Evolutionary conservation across 2,113 vertebrate species (phyloP).

Genomic region (Tylochromis polylepis): DNA sequence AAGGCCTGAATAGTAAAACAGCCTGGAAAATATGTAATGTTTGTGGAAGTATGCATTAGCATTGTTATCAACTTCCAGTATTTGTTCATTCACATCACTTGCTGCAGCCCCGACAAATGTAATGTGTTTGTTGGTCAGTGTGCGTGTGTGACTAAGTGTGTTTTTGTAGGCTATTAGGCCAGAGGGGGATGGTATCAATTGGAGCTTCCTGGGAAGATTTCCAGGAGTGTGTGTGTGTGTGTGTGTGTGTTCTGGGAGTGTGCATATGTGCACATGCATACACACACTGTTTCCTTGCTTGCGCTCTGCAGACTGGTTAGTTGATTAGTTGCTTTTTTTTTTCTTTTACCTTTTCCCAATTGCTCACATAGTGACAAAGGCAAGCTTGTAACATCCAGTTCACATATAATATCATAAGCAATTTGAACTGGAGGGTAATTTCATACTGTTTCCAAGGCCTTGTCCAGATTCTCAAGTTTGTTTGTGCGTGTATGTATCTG

Average conservation of each 20-base stretch:
- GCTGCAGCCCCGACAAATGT: neutral
- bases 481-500: neutral
- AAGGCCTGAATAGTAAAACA: neutral
- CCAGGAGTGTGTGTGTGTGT: neutral
- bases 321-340: constrained; percentile 16
- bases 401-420: constrained; percentile 16
- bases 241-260: neutral
- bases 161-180: constrained; percentile 38
- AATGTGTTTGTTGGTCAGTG: constrained; percentile 7
- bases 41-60: constrained; percentile 14
- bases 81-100: constrained; percentile 22
- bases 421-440: neutral
- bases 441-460: neutral
- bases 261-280: neutral
- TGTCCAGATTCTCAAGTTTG: neutral
- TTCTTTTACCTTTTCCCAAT: neutral
- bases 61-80: constrained; percentile 1
- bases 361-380: constrained; percentile 1
- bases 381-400: neutral
- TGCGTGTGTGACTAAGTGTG: neutral
- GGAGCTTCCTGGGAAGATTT: constrained; percentile 43
- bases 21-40: neutral
- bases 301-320: neutral
- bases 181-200: constrained; percentile 30
- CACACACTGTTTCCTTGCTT: neutral